These are phyloP conservation scores for Bujurquina vittata DNA, from an alignment of 2,113 vertebrate species.

Conservation along the genomic window DNA sequence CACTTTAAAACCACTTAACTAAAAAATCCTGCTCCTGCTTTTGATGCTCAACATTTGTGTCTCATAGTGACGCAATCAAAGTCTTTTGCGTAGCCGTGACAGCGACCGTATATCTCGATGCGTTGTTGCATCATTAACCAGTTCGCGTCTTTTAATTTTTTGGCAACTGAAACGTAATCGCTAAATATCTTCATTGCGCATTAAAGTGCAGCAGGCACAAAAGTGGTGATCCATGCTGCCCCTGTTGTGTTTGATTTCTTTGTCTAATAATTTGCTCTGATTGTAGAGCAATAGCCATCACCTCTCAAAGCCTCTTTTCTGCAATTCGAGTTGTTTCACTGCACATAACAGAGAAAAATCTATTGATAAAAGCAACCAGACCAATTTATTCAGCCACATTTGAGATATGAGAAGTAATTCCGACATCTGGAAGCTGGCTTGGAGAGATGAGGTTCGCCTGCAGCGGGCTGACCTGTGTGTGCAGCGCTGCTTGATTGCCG, in stretches of 20 bases:
- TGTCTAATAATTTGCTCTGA: not conserved
- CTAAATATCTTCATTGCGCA: not conserved
- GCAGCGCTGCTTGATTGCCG: not conserved
- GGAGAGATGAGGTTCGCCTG: not conserved
- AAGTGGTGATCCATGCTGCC: not conserved
- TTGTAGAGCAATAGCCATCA: not conserved
- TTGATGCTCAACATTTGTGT: not conserved
- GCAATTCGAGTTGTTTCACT: not conserved
- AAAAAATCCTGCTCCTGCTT: not conserved
- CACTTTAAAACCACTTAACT: not conserved
- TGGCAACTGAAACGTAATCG: not conserved
- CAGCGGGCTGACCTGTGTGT: conserved; percentile 3
- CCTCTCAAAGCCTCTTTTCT: not conserved
- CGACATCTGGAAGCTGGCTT: not conserved
- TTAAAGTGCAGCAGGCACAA: not conserved
- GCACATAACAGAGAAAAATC: not conserved
- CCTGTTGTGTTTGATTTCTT: conserved; percentile 5
- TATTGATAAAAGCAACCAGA: not conserved
- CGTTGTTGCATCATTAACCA: not conserved
- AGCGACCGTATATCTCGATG: not conserved
- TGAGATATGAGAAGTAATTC: not conserved
- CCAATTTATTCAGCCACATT: conserved; percentile 9
- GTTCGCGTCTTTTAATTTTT: not conserved
- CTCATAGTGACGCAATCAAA: not conserved
- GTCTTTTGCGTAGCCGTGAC: not conserved